Base-by-base conservation (phyloP, 1,140 invertebrate species). In the Lamellibrachia luymesi region DNA sequence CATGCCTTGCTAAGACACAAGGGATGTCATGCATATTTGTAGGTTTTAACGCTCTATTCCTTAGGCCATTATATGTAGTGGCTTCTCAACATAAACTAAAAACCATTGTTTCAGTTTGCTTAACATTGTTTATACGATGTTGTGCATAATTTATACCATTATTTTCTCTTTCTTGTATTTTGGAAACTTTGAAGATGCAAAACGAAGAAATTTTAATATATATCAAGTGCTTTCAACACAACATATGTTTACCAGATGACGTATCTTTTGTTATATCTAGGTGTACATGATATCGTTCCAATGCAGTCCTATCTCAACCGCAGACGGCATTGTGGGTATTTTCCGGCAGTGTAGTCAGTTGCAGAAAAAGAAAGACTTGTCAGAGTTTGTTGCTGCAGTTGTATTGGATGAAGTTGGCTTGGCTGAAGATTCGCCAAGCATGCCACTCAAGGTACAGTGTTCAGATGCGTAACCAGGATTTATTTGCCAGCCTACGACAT, bases 341-440 rank as follows among this genome's bases (percentile, higher is more conserved):
- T 96, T 96, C 92, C 80, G 93, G 52, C 95, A 95, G 91, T 95
- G 95, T 93, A 95, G 95, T 80, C 93, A 94, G 64, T 95, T 95
- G 90, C 95, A 96, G 91, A 94, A 95, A 91, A 94, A 94, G 38
- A 95, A 95, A 92, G 94, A 95, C 92, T 93, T 95, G 50, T 90
- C 95, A 10, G 93, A 93, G n/a, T 95, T 95, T 94, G 95, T 96
- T 10, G 94, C 95, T 50, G 93, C 95, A 49, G 95, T 96, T 92
- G 95, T 95, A 51, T 93, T 96, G 90, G 95, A 96, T 94, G 95
- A 96, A 93, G 94, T 96, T 51, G 95, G 95, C 4, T 93, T 96
- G 51, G 95, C 95, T 13, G 95, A 96, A 93, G 94, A 95, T 91
- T 95, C 95, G 25, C 94, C 94, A 49, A 94, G 93, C 64, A 96